phyloP scores from a whole-genome alignment of 2,113 vertebrate species.

The Vidua macroura region DNA sequence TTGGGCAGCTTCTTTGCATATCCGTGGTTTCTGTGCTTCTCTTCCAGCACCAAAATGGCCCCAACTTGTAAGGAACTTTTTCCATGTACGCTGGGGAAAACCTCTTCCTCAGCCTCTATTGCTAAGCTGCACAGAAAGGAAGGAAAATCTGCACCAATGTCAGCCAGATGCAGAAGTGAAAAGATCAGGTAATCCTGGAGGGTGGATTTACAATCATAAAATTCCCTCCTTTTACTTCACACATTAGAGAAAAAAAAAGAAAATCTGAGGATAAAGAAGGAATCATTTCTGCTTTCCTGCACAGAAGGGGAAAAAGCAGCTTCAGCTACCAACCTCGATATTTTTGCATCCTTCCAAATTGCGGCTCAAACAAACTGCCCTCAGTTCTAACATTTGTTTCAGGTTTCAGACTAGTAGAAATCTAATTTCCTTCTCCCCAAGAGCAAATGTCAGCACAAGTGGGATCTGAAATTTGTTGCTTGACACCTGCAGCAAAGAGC shows the following conservation, averaged over 20 bases:
- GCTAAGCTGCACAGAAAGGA: not conserved
- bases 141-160: not conserved
- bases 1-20: not conserved
- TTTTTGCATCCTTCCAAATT: slow-evolving; percentile 55
- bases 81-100: not conserved
- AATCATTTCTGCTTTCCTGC: not conserved
- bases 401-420: slow-evolving; percentile 70
- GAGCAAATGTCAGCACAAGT: slow-evolving; percentile 67
- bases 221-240: not conserved
- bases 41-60: accelerated
- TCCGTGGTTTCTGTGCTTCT: not conserved
- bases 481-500: slow-evolving; percentile 66
- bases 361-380: slow-evolving; percentile 58
- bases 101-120: not conserved
- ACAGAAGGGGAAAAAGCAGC: slow-evolving; percentile 1
- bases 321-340: slow-evolving; percentile 36
- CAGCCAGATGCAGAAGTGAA: accelerated
- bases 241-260: not conserved
- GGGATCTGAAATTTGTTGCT: slow-evolving; percentile 67
- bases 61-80: accelerated
- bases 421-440: slow-evolving; percentile 70
- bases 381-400: slow-evolving; percentile 74
- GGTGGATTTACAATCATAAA: not conserved
- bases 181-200: not conserved
- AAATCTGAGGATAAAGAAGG: not conserved